A percentile compares a stretch with the other conserved stretches of the same genome.
These are phyloP conservation scores for Phenganax stokvisi DNA, from an alignment of 92 coral and sea anemone genomes.

Conservation along the genomic window DNA sequence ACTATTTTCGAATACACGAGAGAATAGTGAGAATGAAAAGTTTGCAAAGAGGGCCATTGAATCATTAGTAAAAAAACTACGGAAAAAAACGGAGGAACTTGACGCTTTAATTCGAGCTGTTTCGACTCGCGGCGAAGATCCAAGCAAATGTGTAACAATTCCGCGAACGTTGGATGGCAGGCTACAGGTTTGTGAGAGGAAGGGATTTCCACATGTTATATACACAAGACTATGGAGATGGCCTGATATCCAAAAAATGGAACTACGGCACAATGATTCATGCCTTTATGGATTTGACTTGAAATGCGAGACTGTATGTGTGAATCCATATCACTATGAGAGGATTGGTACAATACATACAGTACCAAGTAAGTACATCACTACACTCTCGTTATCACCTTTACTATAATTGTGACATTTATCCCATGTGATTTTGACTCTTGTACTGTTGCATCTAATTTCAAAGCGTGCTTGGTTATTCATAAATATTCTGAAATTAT, in stretches of 20 bases:
- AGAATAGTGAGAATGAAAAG: slow-evolving; percentile 98
- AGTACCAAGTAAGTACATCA: slow-evolving; percentile 35
- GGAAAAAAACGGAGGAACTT: slow-evolving; percentile 94
- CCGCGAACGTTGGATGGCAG: slow-evolving; percentile 97
- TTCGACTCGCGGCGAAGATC: slow-evolving; percentile 86
- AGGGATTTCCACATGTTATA: slow-evolving; percentile 99
- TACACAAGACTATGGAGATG: slow-evolving; percentile 99
- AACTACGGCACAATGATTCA: slow-evolving; percentile 94
- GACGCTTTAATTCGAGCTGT: slow-evolving; percentile 90
- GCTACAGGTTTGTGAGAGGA: slow-evolving; percentile 98
- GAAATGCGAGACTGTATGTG: slow-evolving; percentile 98
- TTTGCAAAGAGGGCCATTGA: slow-evolving; percentile 99
- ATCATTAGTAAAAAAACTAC: slow-evolving; percentile 91
- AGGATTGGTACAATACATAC: slow-evolving; percentile 72
- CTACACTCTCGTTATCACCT: slow-evolving; percentile 4
- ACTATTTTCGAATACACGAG: slow-evolving; percentile 88
- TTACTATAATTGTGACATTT: slow-evolving; percentile 17
- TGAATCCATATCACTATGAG: slow-evolving; percentile 97
- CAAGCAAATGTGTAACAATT: slow-evolving; percentile 97
- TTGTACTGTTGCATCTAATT: not conserved
- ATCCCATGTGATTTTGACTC: not conserved
- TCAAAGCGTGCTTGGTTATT: not conserved
- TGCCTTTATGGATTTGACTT: slow-evolving; percentile 99
- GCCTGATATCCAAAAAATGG: slow-evolving; percentile 99
- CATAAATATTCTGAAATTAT: slow-evolving; percentile 2